Percentiles rank a stretch among this genome's conserved stretches.
Conservation (phyloP, 2,888 invertebrate species). For the Helobdella robusta region DNA sequence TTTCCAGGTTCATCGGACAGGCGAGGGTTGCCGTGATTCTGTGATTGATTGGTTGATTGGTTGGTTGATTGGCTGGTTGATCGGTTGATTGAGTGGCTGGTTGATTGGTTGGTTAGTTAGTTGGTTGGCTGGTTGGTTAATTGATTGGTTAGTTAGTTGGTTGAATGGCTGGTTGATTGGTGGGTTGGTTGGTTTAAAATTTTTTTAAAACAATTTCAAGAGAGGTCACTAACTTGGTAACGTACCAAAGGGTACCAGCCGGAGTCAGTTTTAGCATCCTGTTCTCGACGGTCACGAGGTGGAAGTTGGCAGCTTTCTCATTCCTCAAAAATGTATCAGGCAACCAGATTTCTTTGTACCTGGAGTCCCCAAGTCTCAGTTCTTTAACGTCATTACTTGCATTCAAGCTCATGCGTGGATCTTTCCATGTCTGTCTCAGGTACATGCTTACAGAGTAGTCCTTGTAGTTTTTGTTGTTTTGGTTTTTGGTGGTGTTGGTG, state of each 20-base stretch:
- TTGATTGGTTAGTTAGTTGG: neutral
- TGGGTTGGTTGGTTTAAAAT: neutral
- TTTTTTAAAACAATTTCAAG: neutral
- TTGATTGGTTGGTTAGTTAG: neutral
- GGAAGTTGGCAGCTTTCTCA: constrained; percentile 32
- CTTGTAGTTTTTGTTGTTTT: constrained; percentile 8
- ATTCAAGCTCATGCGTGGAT: constrained; percentile 32
- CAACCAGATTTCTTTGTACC: constrained; percentile 33
- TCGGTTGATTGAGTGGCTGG: constrained; percentile 26
- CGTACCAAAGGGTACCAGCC: constrained; percentile 30
- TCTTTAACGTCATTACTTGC: neutral
- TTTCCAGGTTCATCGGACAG: constrained; percentile 43
- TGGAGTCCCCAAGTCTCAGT: constrained; percentile 31
- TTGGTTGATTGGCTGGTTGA: neutral
- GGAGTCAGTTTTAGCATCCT: constrained; percentile 28
- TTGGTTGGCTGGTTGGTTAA: constrained; percentile 24
- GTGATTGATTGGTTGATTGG: neutral
- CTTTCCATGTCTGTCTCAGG: constrained; percentile 35
- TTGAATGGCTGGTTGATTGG: neutral
- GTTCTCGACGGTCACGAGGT: constrained; percentile 31
- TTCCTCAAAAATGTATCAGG: constrained; percentile 34
- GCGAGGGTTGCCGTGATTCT: constrained; percentile 33
- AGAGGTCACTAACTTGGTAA: constrained; percentile 31
- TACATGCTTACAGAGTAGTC: constrained; percentile 36
- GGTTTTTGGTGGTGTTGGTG: neutral